Percentiles rank a stretch among this genome's conserved stretches.
Conservation (phyloP, 2,888 invertebrate genomes). For the Erynnis tages region DNA sequence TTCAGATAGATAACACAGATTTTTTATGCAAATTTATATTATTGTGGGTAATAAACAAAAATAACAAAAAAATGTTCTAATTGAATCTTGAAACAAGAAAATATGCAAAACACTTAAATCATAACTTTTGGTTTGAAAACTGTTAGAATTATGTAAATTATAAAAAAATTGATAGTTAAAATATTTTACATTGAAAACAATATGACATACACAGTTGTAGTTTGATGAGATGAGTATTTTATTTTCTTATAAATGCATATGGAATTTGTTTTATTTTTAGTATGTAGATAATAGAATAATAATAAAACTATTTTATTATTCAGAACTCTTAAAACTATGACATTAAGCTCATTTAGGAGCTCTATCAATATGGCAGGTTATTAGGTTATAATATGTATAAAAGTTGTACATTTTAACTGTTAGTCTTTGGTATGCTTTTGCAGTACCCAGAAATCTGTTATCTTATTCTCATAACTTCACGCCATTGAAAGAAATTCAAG, state of each 20-base stretch:
- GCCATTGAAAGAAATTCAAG: too few relatives aligned
- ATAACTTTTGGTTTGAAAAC: too few relatives aligned
- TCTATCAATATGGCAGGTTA: conserved; percentile 19
- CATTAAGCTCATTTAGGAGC: conserved; percentile 6
- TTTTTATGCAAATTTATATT: too few relatives aligned
- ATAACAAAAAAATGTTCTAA: too few relatives aligned
- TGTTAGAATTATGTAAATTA: too few relatives aligned
- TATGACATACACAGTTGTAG: background rate
- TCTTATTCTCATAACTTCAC: background rate
- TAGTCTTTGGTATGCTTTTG: conserved; percentile 36
- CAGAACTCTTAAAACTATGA: conserved; percentile 15
- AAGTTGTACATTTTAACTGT: conserved; percentile 17
- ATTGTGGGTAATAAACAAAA: too few relatives aligned
- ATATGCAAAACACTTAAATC: too few relatives aligned
- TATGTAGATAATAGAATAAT: conserved; percentile 1
- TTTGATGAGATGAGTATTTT: background rate
- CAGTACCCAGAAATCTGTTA: conserved; percentile 27
- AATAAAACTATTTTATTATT: background rate
- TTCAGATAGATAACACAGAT: too few relatives aligned
- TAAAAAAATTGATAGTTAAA: too few relatives aligned
- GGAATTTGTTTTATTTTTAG: conserved; percentile 4
- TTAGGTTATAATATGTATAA: conserved; percentile 2
- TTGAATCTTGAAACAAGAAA: too few relatives aligned
- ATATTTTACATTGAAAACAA: too few relatives aligned
- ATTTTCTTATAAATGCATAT: conserved; percentile 12